phyloP scores from a whole-genome alignment of 2,888 invertebrate species.

The Lasioglossum morio region DNA sequence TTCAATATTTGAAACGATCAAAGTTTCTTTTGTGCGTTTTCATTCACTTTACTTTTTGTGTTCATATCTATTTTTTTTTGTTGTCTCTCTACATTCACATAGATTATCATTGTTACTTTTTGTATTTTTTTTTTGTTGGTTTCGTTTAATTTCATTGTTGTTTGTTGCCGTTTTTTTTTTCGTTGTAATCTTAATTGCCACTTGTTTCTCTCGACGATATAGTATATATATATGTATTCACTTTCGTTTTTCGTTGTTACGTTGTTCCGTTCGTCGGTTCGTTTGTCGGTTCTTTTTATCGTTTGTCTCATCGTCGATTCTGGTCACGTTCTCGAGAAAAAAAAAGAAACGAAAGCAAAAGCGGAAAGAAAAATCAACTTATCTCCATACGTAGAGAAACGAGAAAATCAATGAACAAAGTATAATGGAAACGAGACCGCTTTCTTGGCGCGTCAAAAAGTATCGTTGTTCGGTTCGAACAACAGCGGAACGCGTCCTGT shows the following conservation, averaged over 20 bases:
- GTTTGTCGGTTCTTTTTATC: neutral
- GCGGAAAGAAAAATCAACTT: neutral
- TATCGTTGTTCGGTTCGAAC: neutral
- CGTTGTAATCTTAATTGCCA: too few relatives aligned
- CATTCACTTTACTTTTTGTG: constrained; percentile 12
- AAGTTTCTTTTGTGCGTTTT: constrained; percentile 76
- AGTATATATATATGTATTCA: neutral
- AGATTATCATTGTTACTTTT: neutral
- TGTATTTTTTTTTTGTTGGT: neutral
- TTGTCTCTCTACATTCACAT: neutral
- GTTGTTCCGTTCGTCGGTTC: neutral
- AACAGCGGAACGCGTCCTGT: neutral
- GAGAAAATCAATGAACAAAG: neutral
- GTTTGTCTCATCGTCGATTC: neutral
- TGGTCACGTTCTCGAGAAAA: neutral
- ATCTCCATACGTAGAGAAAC: neutral
- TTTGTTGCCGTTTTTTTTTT: constrained; percentile 7
- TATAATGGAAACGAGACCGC: constrained; percentile 31
- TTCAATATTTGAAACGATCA: constrained; percentile 79
- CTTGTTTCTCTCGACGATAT: neutral
- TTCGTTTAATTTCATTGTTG: neutral
- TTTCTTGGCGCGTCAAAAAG: constrained; percentile 22
- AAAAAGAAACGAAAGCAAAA: constrained; percentile 5
- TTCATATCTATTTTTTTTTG: neutral
- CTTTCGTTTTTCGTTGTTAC: neutral